Conservation (phyloP, 92 coral and sea anemone genomes). For the Epizoanthus stellaris region DNA sequence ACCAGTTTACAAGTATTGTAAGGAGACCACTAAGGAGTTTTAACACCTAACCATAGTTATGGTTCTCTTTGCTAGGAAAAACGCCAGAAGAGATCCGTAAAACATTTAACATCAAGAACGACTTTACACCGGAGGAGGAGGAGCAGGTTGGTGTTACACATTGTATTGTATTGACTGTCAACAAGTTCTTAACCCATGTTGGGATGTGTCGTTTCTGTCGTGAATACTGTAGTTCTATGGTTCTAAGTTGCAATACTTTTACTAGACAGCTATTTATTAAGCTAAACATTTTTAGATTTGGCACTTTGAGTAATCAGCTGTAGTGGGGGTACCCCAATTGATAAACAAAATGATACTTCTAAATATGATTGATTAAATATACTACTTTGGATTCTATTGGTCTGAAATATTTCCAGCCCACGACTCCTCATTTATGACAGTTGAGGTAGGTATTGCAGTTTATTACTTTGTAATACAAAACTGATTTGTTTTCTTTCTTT, state of each 20-base stretch:
- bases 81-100: constrained; percentile 98
- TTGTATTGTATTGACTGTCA: not conserved
- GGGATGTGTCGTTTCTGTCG: not conserved
- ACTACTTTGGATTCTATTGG: too few species aligned
- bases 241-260: too few species aligned
- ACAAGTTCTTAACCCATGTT: not conserved
- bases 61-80: constrained; percentile 69
- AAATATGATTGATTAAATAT: too few species aligned
- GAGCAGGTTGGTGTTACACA: constrained; percentile 77
- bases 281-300: too few species aligned
- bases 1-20: not conserved
- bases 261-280: too few species aligned
- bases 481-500: not conserved
- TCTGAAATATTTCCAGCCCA: too few species aligned
- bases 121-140: constrained; percentile 97
- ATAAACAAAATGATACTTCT: too few species aligned
- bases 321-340: too few species aligned
- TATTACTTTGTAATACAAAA: not conserved
- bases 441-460: not conserved
- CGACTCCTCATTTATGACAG: too few species aligned
- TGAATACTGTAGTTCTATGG: not conserved
- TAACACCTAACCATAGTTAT: not conserved
- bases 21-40: not conserved
- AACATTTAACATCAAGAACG: constrained; percentile 97
- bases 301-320: too few species aligned